Evolutionary conservation across 2,888 invertebrate genomes (phyloP).

Genomic region (Caenorhabditis japonica): DNA sequence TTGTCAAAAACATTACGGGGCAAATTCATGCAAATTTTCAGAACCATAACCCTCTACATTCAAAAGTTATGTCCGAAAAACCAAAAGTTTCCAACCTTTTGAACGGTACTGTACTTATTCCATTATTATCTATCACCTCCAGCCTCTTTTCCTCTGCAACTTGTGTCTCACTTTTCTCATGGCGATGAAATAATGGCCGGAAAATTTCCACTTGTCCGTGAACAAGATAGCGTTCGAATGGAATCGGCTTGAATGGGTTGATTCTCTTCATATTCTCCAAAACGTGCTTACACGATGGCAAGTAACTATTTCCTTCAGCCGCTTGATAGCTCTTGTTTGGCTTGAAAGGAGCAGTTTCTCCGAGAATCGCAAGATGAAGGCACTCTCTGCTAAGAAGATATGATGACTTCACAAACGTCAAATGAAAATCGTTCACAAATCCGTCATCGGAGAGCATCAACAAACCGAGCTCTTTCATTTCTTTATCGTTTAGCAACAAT

Average conservation of each 20-base stretch:
- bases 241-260: constrained; percentile 71
- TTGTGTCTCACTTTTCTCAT: constrained; percentile 23
- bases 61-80: too few relatives aligned
- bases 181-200: constrained; percentile 57
- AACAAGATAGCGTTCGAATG: constrained; percentile 76
- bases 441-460: constrained; percentile 84
- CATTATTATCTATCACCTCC: too few relatives aligned
- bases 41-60: too few relatives aligned
- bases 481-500: constrained; percentile 77
- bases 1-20: too few relatives aligned
- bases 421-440: constrained; percentile 83
- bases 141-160: constrained; percentile 10
- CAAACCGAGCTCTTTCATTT: constrained; percentile 28
- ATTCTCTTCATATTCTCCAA: constrained; percentile 82
- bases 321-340: constrained; percentile 79
- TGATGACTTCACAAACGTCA: constrained; percentile 82
- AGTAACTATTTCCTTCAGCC: constrained; percentile 83
- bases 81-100: too few relatives aligned
- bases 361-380: constrained; percentile 22
- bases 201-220: constrained; percentile 55
- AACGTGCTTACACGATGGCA: constrained; percentile 87
- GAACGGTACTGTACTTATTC: too few relatives aligned
- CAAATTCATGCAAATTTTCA: too few relatives aligned
- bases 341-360: constrained; percentile 16
- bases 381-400: background rate